Evolutionary conservation across 2,797 vertebrate genomes (phyloP), one percentile per base, ranked within the genome.

Genomic region (Arctocebus calabarensis): DNA sequence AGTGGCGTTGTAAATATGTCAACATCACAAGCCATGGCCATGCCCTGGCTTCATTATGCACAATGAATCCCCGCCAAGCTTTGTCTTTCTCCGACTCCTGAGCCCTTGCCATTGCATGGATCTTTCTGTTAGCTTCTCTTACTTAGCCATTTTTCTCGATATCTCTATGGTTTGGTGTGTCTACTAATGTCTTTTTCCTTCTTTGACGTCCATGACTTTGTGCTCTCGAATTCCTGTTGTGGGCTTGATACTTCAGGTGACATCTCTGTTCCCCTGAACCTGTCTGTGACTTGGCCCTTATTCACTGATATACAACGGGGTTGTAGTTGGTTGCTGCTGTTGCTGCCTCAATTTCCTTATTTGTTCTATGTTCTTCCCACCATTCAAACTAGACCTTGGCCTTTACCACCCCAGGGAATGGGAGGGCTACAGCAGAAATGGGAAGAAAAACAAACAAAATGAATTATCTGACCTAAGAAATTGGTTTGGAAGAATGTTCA

Each of bases 401-500:
- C 62, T 75, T 68, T 3, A 70, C 62, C n/a, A 27, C 45, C 37
- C 88, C 52, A 66, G n/a, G 84, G 29, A 95, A 64, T 32, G 73
- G 34, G 84, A 48, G 48, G 3, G 2, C 23, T 45, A 59, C 32
- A 62, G 62, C 57, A 93, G n/a, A 75, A 40, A 48, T 73, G 40
- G 32, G 37, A 91, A 89, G 29, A 77, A 61, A 66, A 84, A 71
- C 20, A 84, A 71, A 88, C 13, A 82, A 68, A 90, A 78, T 55
- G 17, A 89, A 79, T 90, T 83, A 37, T 79, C 19, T 71, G 45
- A 73, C 4, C 19, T 74, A 84, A 91, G 57, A 68, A 92, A 93
- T 78, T 37, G 32, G 45, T 64, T 91, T 70, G 73, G 81, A 62
- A 86, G 37, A 91, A 52, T 59, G 73, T n/a, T 74, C 86, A 61